Evolutionary conservation across 2,888 invertebrate genomes (phyloP), one percentile per base, ranked within the genome.

Genomic region (Phlogophora meticulosa): DNA sequence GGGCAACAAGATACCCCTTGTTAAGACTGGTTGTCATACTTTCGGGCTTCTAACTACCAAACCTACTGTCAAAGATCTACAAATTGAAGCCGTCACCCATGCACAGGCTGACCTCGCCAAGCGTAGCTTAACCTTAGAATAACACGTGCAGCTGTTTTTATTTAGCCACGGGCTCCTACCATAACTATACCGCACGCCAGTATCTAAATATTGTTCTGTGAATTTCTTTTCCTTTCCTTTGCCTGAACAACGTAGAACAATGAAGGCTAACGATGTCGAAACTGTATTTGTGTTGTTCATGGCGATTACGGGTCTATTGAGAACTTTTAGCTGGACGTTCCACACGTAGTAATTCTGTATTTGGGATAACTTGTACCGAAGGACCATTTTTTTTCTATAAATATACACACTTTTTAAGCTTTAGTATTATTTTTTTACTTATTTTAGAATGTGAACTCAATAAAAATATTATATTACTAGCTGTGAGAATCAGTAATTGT

Each of bases 221-320:
- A 3, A 32, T 22, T 28, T 7, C 34, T n/a, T 10, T 15, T 9
- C 22, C 2, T 38, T 22, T 36, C 17, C 9, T n/a, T 17, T n/a
- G 46, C 22, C 17, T 13, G 24, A 11, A 45, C n/a, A 42, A 38
- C 32, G 17, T n/a, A 15, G 36, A 42, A 70, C 69, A 70, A 74
- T 70, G 53, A 66, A 7, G 36, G 22, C 36, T 74, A 70, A 74
- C 75, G 69, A 74, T 66, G 66, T 48, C 22, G 36, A 28, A 73
- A 42, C 42, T 40, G 20, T 53, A 48, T 32, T 42, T 46, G 10
- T 38, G 67, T 34, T 53, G 63, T 38, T 53, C 36, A 46, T 36
- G 22, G 11, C 36, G 20, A 46, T 65, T 52, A 53, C 45, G 52
- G 10, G 17, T 28, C 7, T 13, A 66, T 65, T 53, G 13, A 65